A percentile compares a stretch with the other conserved stretches of the same genome.
These are phyloP conservation scores for Pholis gunnellus DNA, from an alignment of 2,113 vertebrate genomes.

Conservation along the genomic window DNA sequence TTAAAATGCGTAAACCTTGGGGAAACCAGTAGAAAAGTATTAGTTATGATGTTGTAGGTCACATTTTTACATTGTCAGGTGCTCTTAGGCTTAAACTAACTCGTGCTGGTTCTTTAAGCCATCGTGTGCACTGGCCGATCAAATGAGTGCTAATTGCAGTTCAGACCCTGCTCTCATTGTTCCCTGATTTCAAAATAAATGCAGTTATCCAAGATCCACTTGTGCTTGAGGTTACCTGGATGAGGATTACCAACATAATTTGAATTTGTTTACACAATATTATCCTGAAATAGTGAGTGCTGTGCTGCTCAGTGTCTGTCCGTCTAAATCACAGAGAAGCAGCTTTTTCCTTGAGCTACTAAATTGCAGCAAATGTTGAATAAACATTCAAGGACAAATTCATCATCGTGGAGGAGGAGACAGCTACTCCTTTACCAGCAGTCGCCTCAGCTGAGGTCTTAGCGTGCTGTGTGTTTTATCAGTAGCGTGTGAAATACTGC, in stretches of 20 bases:
- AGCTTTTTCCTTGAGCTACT: conserved; percentile 1
- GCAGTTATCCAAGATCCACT: conserved; percentile 4
- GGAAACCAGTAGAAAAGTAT: not conserved
- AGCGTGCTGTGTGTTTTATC: conserved; percentile 21
- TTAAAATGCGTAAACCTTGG: not conserved
- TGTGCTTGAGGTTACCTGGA: not conserved
- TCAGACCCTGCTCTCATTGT: conserved; percentile 5
- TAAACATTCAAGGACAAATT: not conserved
- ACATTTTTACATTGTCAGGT: not conserved
- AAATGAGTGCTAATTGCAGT: not conserved
- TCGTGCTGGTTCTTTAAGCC: not conserved
- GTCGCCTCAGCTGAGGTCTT: not conserved
- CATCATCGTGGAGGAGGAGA: not conserved
- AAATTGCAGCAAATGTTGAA: conserved; percentile 6
- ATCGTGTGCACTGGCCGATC: not conserved
- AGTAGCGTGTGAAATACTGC: conserved; percentile 47
- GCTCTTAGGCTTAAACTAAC: too few relatives aligned
- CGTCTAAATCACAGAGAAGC: not conserved
- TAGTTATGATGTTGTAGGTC: not conserved
- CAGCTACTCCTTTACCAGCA: not conserved
- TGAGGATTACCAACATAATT: conserved; percentile 1
- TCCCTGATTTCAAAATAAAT: conserved; percentile 15
- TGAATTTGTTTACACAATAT: not conserved
- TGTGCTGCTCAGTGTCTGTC: not conserved
- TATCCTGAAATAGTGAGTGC: not conserved